Evolutionary conservation across 2,888 invertebrate genomes (phyloP), one percentile per base, ranked within the genome.

Genomic region (Caenorhabditis uteleia): DNA sequence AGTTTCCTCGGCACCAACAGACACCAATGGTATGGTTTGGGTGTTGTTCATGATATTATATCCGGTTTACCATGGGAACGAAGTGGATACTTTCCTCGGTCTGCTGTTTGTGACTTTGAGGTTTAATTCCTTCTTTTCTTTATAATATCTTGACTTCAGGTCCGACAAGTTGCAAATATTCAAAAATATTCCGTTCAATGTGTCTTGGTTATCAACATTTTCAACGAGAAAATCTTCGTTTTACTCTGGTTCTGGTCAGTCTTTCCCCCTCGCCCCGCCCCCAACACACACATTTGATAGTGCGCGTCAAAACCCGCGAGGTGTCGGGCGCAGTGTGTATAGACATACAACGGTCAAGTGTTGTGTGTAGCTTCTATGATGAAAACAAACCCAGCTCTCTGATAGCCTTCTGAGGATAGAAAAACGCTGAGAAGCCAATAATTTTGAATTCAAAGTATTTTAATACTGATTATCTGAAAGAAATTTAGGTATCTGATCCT

Each of bases 131-230:
- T 6, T 14, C 14, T 29, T 36, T 36, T 36, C 8, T 8, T n/a
- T n/a, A 36, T n/a, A 36, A 36, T 29, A 21, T n/a, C n/a, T 23
- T 25, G n/a, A 39, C 61, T 72, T 21, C 49, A 80, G 78, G 78
- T 80, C 20, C 74, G 80, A 16, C 78, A 77, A 71, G 73, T 82
- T 36, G 82, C 82, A 7, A 83, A 82, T 66, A 81, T 82, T 51
- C 82, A 82, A 69, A 74, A 78, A 61, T 81, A 83, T 58, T 80
- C 79, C 0, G 79, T 82, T 7, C 82, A 82, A 65, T 82, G 82
- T 46, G 82, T 82, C 3, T 71, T 82, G 12, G 82, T 82, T 20
- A 82, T 82, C 60, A 82, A 82, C 68, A 79, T 82, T 43, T 82
- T 82, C 74, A 83, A 79, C 48, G 82, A 82, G 56, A 82, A 79